Base-by-base conservation (phyloP, 2,113 vertebrate species). In the Hyla sarda region DNA sequence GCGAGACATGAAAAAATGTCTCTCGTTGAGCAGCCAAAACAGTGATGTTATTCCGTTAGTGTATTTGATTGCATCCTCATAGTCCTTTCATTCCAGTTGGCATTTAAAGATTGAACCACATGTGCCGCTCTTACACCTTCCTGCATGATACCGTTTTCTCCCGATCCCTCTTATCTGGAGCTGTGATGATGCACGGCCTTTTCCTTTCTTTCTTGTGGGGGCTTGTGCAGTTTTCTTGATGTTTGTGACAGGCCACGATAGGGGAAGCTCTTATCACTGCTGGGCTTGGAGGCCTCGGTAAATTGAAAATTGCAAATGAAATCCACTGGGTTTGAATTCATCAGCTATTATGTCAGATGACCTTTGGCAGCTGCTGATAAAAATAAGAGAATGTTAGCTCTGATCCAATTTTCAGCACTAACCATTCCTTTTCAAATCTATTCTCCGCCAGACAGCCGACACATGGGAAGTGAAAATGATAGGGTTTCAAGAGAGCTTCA, bases 251-350 rank as follows among this genome's bases (percentile, higher is more conserved):
- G 96, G 95, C 95, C 95, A 95, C 94, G 95, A 96, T 96, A 96
- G 96, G 96, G 95, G 95, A 95, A 95, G 94, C 95, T 96, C 96
- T 97, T 97, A 97, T 97, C 96, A 92, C 96, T 91, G 91, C 95
- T 93, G 95, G 96, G 96, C 96, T 96, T 94, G 95, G 95, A 96
- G 95, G 94, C 95, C 95, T 95, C 92, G 89, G 95, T 96, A 97
- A 97, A 97, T 97, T 97, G 96, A 97, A 97, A 97, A 97, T 97
- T 97, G 96, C 96, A 97, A 97, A 97, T 97, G 96, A 96, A 96
- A 96, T 97, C 96, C 95, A 94, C 95, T 94, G 95, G 96, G 96
- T 95, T 96, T 97, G 96, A 96, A 96, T 96, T 97, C 96, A 97
- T 97, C 96, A 97, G 96, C 96, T 96, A 96, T 97, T 96, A 97